phyloP scores from a whole-genome alignment of 1,140 invertebrate genomes.

The Drosophila obscura region DNA sequence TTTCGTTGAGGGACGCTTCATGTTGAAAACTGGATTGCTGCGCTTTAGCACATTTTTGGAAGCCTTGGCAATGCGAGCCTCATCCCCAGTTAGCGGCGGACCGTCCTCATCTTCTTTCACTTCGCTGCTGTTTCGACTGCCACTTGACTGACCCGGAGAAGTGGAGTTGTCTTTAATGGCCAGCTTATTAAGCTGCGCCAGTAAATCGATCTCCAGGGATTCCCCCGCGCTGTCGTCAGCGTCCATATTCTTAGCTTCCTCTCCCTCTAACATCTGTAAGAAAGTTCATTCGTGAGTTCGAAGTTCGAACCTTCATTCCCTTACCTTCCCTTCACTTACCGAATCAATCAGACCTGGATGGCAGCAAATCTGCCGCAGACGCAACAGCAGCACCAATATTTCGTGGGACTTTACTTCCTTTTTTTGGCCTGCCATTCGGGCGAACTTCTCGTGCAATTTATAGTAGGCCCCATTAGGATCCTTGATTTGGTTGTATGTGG shows the following conservation, averaged over 20 bases:
- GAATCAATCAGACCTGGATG: conserved; percentile 91
- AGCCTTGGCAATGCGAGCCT: conserved; percentile 84
- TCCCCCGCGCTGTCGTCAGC: conserved; percentile 81
- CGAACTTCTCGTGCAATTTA: conserved; percentile 86
- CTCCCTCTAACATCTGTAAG: conserved; percentile 86
- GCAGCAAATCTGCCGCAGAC: conserved; percentile 94
- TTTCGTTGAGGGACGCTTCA: conserved; percentile 87
- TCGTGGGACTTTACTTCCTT: conserved; percentile 89
- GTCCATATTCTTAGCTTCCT: conserved; percentile 76
- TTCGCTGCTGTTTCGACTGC: conserved; percentile 21
- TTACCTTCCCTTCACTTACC: conserved; percentile 42
- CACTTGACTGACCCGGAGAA: conserved; percentile 9
- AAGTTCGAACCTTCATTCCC: background rate
- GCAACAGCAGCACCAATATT: conserved; percentile 92
- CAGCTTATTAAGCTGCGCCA: conserved; percentile 87
- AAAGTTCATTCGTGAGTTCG: background rate
- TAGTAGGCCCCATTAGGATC: conserved; percentile 84
- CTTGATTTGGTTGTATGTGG: conserved; percentile 72
- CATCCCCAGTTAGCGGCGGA: conserved; percentile 31
- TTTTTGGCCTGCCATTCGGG: conserved; percentile 85
- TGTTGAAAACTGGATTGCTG: conserved; percentile 89
- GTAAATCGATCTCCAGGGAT: conserved; percentile 85
- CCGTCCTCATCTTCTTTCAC: conserved; percentile 5
- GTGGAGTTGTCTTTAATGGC: conserved; percentile 84
- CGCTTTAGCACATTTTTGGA: conserved; percentile 86